Conservation (phyloP, 1,140 invertebrate genomes). For the Phymastichus coffea region DNA sequence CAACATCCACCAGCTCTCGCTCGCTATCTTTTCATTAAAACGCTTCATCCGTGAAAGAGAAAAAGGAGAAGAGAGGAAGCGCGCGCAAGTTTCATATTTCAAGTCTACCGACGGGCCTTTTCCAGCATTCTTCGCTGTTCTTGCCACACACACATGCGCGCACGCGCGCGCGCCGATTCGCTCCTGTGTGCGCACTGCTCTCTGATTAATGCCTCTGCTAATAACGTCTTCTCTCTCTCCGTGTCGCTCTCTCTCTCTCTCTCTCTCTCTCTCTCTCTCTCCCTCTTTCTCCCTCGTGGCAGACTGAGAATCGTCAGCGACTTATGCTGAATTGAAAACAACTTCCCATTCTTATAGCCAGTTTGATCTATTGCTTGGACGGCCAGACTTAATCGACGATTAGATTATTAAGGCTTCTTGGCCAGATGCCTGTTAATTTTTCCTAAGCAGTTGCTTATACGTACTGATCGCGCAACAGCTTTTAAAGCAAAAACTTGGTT, state of each 20-base stretch:
- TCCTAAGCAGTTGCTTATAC: not conserved
- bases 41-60: conserved; percentile 46
- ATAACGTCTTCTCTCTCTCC: conserved; percentile 54
- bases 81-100: conserved; percentile 50
- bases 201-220: conserved; percentile 56
- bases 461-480: no score
- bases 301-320: conserved; percentile 35
- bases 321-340: conserved; percentile 57
- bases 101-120: conserved; percentile 29
- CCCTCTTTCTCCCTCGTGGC: no score
- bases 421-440: no score
- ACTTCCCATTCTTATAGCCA: no score
- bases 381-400: no score
- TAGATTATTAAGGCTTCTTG: no score
- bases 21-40: conserved; percentile 55
- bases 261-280: no score
- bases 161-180: not conserved
- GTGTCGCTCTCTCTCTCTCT: no score
- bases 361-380: no score
- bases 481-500: no score
- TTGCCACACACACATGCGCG: no score
- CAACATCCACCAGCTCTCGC: not conserved
- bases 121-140: conserved; percentile 23
- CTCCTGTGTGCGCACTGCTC: conserved; percentile 5
- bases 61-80: conserved; percentile 20